Evolutionary conservation across 2,113 vertebrate genomes (phyloP), one percentile per base, ranked within the genome.

Genomic region (Podocnemis expansa): DNA sequence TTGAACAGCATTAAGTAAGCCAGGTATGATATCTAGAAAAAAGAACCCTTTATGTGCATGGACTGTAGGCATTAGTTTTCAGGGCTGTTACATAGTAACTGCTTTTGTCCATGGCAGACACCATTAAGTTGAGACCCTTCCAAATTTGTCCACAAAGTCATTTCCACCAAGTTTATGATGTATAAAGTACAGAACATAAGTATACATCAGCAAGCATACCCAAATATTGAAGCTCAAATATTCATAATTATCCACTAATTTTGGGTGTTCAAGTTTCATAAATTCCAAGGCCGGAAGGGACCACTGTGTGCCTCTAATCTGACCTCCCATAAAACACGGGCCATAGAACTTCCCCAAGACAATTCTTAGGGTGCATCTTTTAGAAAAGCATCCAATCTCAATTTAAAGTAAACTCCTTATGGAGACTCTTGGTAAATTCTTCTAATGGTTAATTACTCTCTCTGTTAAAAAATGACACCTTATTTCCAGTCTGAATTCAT

Each of bases 1-100:
- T 99, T 99, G 97, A 99, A 99, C 43, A 99, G 95, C 98, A 99
- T 98, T 92, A 99, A 96, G 96, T 99, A 99, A 56, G 97, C 98
- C 22, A 99, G 96, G 97, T 99, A 99, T 3, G 98, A 99, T 89
- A 99, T 99, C 99, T 99, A 87, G 75, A 82, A 93, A 63, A n/a
- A 27, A 63, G 34, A 55, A 51, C 16, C 43, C n/a, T 78, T 96
- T 79, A 84, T 70, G 63, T 38, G n/a, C n/a, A 70, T 60, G 31
- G 43, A 78, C 29, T 92, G 55, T 4, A 75, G 16, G 19, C 78
- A 41, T 80, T n/a, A 16, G 14, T 55, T 63, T 21, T 29, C 29
- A 82, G 55, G 49, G 52, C 85, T 25, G 5, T 43, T 81, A 9
- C 76, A 73, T 49, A 84, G 27, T 45, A 45, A 24, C 24, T 45